Base-by-base conservation (phyloP, 2,113 vertebrate species). In the Plotosus lineatus region DNA sequence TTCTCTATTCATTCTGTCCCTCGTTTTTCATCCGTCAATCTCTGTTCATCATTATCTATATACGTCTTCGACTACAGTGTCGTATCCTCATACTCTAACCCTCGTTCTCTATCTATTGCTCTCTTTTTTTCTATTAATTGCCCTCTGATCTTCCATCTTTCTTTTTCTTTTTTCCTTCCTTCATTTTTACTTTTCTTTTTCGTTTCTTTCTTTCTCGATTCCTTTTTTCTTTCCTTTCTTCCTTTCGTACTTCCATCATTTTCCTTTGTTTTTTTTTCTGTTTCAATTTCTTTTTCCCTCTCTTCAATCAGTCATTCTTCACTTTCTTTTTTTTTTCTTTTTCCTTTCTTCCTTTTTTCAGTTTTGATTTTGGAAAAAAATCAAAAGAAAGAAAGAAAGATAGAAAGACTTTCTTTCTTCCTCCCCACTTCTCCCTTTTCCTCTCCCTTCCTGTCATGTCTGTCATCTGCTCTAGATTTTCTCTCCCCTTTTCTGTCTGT, bases 31-130 rank as follows among this genome's bases (percentile, higher is more conserved):
- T n/a, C n/a, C n/a, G n/a, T n/a, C n/a, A n/a, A n/a, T n/a, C n/a
- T n/a, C n/a, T n/a, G n/a, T n/a, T n/a, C n/a, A n/a, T n/a, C n/a
- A n/a, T n/a, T n/a, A n/a, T n/a, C n/a, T n/a, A n/a, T n/a, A n/a
- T n/a, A n/a, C n/a, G n/a, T n/a, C n/a, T n/a, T n/a, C n/a, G n/a
- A n/a, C n/a, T n/a, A n/a, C n/a, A n/a, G n/a, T n/a, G n/a, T n/a
- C n/a, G n/a, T 11, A 23, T 40, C 31, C 8, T 9, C 2, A 9
- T 36, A 21, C 80, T 4, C 17, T 21, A 21, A 78, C 82, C 84
- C 78, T 83, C 71, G 80, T 79, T 80, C 86, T 75, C 81, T 56
- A 9, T 33, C 28, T 40, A 17, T 9, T 12, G 19, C 31, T 58
- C 14, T n/a, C 38, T 42, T 21, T 55, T 21, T 51, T 28, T 50